Evolutionary conservation across 1,140 invertebrate species (phyloP).

Genomic region (Pogonomyrmex barbatus): DNA sequence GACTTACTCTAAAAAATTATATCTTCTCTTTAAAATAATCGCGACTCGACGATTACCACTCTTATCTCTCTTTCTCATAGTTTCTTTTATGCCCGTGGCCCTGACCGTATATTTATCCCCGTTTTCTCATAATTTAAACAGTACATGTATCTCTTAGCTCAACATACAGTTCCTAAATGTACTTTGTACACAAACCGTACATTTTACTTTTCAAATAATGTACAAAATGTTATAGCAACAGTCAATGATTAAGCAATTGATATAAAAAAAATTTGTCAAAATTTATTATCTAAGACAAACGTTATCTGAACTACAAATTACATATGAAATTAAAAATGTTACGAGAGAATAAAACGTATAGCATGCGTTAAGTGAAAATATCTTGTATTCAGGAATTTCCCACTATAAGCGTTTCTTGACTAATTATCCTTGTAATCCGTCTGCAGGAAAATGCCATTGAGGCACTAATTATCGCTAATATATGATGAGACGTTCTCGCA

Average conservation of each 20-base stretch:
- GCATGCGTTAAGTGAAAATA: neutral
- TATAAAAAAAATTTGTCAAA: neutral
- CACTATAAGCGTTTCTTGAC: neutral
- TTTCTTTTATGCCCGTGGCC: conserved; percentile 48
- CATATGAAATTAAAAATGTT: neutral
- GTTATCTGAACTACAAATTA: neutral
- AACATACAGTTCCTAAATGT: neutral
- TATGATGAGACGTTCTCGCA: conserved; percentile 22
- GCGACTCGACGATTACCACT: conserved; percentile 52
- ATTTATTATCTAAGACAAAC: neutral
- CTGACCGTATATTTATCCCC: conserved; percentile 40
- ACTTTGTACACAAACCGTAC: neutral
- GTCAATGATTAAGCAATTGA: neutral
- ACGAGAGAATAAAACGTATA: neutral
- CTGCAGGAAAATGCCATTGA: neutral
- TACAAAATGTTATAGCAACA: neutral
- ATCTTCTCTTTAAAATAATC: conserved; percentile 59
- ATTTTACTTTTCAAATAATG: neutral
- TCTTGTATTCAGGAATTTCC: neutral
- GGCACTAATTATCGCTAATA: conserved; percentile 44
- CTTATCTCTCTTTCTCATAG: neutral
- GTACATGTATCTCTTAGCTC: neutral
- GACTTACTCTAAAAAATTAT: conserved; percentile 58
- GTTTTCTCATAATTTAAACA: conserved; percentile 40
- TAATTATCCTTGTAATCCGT: conserved; percentile 4